phyloP scores from a whole-genome alignment of 1,140 invertebrate species.

The Drosophila aff. region DNA sequence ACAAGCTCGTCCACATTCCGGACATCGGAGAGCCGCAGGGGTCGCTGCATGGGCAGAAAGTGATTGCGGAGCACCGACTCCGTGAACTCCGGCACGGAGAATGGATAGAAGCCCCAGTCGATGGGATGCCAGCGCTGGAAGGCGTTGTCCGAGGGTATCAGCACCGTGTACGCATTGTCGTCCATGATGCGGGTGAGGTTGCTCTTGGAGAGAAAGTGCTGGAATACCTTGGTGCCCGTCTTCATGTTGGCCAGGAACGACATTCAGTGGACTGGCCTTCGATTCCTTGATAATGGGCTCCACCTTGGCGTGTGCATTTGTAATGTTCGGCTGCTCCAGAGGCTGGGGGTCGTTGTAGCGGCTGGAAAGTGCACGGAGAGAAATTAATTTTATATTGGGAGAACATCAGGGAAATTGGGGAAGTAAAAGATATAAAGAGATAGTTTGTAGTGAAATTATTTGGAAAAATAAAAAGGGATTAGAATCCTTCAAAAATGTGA shows the following conservation, averaged over 20 bases:
- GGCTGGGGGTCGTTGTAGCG: slow-evolving; percentile 84
- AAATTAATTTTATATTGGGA: background rate
- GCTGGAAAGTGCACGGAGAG: slow-evolving; percentile 29
- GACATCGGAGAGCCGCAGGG: slow-evolving; percentile 86
- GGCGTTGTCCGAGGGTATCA: slow-evolving; percentile 88
- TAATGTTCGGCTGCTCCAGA: slow-evolving; percentile 82
- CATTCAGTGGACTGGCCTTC: slow-evolving; percentile 87
- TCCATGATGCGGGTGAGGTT: slow-evolving; percentile 87
- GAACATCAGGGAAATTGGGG: too few relatives aligned
- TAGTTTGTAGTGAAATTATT: background rate
- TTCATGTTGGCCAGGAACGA: slow-evolving; percentile 87
- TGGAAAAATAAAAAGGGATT: background rate
- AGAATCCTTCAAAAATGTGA: background rate
- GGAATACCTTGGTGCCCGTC: slow-evolving; percentile 88
- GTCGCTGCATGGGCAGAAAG: slow-evolving; percentile 87
- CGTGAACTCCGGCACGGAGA: slow-evolving; percentile 88
- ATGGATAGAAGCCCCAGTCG: slow-evolving; percentile 90
- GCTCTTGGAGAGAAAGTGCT: slow-evolving; percentile 87
- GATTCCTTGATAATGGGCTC: slow-evolving; percentile 85
- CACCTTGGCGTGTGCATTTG: slow-evolving; percentile 80
- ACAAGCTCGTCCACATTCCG: slow-evolving; percentile 85
- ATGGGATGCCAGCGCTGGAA: slow-evolving; percentile 89
- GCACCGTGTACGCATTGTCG: slow-evolving; percentile 87
- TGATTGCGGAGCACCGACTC: slow-evolving; percentile 88
- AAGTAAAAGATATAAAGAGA: background rate